Percentiles rank a stretch among this genome's conserved stretches.
Conservation (phyloP, 2,888 invertebrate genomes). For the Plutella xylostella region DNA sequence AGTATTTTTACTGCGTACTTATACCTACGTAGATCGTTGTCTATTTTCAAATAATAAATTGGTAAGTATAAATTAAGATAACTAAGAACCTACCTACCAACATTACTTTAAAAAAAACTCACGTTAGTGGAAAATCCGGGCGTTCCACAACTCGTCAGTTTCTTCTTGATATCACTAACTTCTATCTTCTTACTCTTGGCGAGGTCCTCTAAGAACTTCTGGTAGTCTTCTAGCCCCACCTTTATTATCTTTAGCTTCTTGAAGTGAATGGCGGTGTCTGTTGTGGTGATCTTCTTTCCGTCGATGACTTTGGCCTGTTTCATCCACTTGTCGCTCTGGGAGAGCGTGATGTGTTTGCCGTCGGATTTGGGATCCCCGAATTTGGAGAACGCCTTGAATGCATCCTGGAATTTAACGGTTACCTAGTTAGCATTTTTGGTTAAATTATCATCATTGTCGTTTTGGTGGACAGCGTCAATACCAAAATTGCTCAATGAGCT, state of each 20-base stretch:
- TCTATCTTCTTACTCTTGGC: slow-evolving; percentile 88
- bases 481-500: too few species aligned
- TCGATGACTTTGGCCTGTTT: slow-evolving; percentile 88
- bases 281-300: slow-evolving; percentile 87
- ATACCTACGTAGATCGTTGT: too few species aligned
- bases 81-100: neutral
- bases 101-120: slow-evolving; percentile 23
- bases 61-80: too few species aligned
- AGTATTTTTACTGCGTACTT: too few species aligned
- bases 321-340: slow-evolving; percentile 95
- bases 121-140: slow-evolving; percentile 72
- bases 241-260: slow-evolving; percentile 89
- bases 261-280: slow-evolving; percentile 91
- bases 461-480: too few species aligned
- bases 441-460: too few species aligned
- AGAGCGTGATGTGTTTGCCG: slow-evolving; percentile 87
- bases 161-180: slow-evolving; percentile 80
- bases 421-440: neutral
- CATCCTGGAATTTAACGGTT: slow-evolving; percentile 68
- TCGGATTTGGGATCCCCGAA: slow-evolving; percentile 90
- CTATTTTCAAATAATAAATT: too few species aligned
- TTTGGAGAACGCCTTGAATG: slow-evolving; percentile 85
- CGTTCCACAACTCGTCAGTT: slow-evolving; percentile 82
- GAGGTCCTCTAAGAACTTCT: slow-evolving; percentile 86
- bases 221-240: slow-evolving; percentile 81